These are phyloP conservation scores for Bacillus rossius DNA, from an alignment of 1,140 invertebrate species.

Conservation along the genomic window DNA sequence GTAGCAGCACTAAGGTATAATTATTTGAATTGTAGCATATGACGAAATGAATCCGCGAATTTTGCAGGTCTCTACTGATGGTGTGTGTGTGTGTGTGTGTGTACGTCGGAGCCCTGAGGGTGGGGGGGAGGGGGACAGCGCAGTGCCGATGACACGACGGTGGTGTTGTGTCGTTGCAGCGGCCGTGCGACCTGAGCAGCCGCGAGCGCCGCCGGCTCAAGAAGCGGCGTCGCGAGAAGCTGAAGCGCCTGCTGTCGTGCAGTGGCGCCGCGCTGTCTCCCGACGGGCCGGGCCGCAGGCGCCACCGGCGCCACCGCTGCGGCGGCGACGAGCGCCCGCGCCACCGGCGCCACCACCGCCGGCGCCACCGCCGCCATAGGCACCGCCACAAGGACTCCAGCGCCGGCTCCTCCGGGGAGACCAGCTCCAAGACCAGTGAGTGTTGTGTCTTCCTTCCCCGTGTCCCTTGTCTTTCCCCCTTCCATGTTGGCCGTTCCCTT, in stretches of 20 bases:
- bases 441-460: background rate
- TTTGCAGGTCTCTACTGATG: too few species aligned
- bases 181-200: background rate
- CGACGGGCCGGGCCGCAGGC: slow-evolving; percentile 49
- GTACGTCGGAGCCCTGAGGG: too few species aligned
- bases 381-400: slow-evolving; percentile 40
- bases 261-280: slow-evolving; percentile 10
- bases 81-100: too few species aligned
- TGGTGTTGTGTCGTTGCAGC: too few species aligned
- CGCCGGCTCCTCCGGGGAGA: slow-evolving; percentile 4
- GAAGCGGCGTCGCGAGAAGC: slow-evolving; percentile 49
- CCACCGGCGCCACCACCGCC: slow-evolving; percentile 63
- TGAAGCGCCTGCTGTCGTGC: slow-evolving; percentile 43
- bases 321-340: slow-evolving; percentile 66
- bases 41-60: too few species aligned
- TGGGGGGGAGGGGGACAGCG: too few species aligned
- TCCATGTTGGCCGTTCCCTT: too few species aligned
- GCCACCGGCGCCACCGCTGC: slow-evolving; percentile 64
- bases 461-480: too few species aligned
- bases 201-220: slow-evolving; percentile 12
- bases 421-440: background rate
- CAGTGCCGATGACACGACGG: too few species aligned
- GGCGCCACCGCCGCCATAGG: slow-evolving; percentile 52
- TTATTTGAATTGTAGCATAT: too few species aligned
- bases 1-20: too few species aligned